Evolutionary conservation across 2,888 invertebrate genomes (phyloP), one percentile per base, ranked within the genome.

Genomic region (Acrobeloides nanus): DNA sequence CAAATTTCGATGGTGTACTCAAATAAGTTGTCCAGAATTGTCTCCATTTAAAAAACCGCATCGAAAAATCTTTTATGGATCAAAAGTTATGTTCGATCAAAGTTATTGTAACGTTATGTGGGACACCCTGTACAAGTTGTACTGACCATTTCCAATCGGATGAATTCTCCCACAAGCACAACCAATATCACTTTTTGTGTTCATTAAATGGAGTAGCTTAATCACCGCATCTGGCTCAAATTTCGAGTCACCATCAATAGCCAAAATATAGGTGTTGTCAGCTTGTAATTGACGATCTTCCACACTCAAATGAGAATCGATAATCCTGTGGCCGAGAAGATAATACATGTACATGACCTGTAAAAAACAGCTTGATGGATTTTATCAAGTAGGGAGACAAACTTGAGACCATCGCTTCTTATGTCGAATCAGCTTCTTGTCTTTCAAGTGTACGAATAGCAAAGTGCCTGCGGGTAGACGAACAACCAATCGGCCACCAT

Each of bases 331-430:
- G 0, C 88, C 88, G 29, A 89, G 79, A 59, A 89, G 79, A 71
- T 87, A 89, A 76, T 88, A 89, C 88, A 89, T 88, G 76, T 89
- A 89, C 88, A 89, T 89, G 20, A 76, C 75, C 73, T 76, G 44
- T 8, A 41, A 38, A 25, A 4, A 4, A 41, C 12, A 35, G 51
- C 29, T 17, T 18, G 10, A 41, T 41, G 35, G 38, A 7, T 8
- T 23, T 15, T 8, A 47, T 47, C 20, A 46, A 17, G 1, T 3
- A 20, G 15, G 15, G 17, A 20, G 3, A 38, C 42, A 15, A 66
- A 83, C 83, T 81, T 89, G 89, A 39, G 88, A 88, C 89, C 89
- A 90, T 50, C 90, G 81, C 75, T 90, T 90, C 72, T 86, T 84
- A 67, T 87, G 84, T 27, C 89, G 80, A 43, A 90, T 89, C 74